Percentiles rank a stretch among this genome's conserved stretches.
Evolutionary conservation across 2,888 invertebrate genomes (phyloP).

Genomic region (Molorchus minor): DNA sequence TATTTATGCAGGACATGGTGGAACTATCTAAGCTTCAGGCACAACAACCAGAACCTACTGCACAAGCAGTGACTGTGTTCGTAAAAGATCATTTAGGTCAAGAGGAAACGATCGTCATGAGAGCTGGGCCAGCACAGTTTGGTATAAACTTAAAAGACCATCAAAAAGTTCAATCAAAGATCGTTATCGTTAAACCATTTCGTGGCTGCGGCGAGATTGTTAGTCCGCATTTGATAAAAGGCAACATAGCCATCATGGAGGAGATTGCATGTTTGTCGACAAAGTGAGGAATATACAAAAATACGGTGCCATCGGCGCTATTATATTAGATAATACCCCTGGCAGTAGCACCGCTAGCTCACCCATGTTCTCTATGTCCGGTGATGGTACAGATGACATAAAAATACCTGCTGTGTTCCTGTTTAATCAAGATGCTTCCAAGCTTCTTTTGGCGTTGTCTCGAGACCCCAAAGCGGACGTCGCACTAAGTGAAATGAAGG

Average conservation of each 20-base stretch:
- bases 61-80: slow-evolving; percentile 65
- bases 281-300: slow-evolving; percentile 87
- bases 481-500: slow-evolving; percentile 63
- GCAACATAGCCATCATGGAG: slow-evolving; percentile 85
- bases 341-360: slow-evolving; percentile 79
- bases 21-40: slow-evolving; percentile 81
- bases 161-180: slow-evolving; percentile 71
- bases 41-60: slow-evolving; percentile 67
- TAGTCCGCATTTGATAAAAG: slow-evolving; percentile 69
- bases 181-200: slow-evolving; percentile 75
- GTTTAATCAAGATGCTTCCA: slow-evolving; percentile 79
- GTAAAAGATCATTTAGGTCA: slow-evolving; percentile 56
- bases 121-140: slow-evolving; percentile 92
- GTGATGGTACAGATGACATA: slow-evolving; percentile 88
- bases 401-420: slow-evolving; percentile 91
- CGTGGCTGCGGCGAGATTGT: slow-evolving; percentile 71
- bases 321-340: slow-evolving; percentile 85
- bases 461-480: slow-evolving; percentile 68
- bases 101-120: slow-evolving; percentile 60
- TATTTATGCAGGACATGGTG: slow-evolving; percentile 98
- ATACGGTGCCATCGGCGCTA: slow-evolving; percentile 84
- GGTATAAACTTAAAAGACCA: slow-evolving; percentile 77
- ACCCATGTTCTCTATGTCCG: slow-evolving; percentile 96
- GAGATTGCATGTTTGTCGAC: slow-evolving; percentile 95
- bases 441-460: slow-evolving; percentile 70